Percentiles rank a stretch among this genome's conserved stretches.
Conservation (phyloP, 2,113 vertebrate species). For the Amblyopsis rosae region DNA sequence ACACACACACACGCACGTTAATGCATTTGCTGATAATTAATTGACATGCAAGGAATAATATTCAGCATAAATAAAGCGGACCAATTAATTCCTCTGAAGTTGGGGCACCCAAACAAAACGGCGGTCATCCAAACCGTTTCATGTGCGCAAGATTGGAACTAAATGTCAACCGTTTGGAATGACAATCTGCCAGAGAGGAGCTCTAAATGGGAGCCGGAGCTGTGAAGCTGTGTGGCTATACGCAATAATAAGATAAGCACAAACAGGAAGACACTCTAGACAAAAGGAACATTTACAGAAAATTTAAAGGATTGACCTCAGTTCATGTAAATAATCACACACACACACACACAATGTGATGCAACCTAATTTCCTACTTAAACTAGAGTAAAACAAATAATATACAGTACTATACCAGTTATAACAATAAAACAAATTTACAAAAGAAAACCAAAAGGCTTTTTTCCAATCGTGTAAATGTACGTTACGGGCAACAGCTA, state of each 20-base stretch:
- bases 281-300: too few relatives aligned
- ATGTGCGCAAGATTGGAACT: constrained; percentile 34
- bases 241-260: background rate
- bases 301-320: background rate
- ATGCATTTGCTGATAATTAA: constrained; percentile 70
- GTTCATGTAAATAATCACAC: background rate
- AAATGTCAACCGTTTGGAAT: constrained; percentile 44
- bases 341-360: background rate
- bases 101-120: constrained; percentile 26
- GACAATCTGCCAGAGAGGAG: constrained; percentile 28
- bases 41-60: constrained; percentile 58
- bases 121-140: constrained; percentile 30
- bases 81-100: constrained; percentile 57
- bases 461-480: too few relatives aligned
- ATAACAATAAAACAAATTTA: too few relatives aligned
- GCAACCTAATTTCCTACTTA: too few relatives aligned
- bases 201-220: constrained; percentile 19
- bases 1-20: constrained; percentile 35
- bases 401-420: too few relatives aligned
- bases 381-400: too few relatives aligned
- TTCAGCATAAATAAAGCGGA: constrained; percentile 21
- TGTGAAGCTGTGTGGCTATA: constrained; percentile 2
- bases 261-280: too few relatives aligned
- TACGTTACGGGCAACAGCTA: too few relatives aligned
- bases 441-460: too few relatives aligned